phyloP scores from a whole-genome alignment of 2,888 invertebrate species.

The Girardia tigrina region DNA sequence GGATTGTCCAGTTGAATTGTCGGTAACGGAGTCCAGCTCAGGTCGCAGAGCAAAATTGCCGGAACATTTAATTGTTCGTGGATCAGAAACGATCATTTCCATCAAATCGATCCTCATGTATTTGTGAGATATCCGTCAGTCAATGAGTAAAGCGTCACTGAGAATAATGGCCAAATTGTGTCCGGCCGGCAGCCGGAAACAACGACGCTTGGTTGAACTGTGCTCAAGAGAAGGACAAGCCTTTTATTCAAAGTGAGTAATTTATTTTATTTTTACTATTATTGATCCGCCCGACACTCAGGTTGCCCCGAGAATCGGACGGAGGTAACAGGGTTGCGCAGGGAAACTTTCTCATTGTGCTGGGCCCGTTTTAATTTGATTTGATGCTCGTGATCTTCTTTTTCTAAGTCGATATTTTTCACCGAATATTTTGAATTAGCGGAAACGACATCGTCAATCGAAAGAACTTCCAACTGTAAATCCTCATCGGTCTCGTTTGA shows the following conservation, averaged over 20 bases:
- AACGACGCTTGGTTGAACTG: conserved; percentile 56
- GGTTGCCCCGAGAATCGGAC: too few relatives aligned
- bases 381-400: too few relatives aligned
- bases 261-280: too few relatives aligned
- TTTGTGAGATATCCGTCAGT: conserved; percentile 56
- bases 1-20: conserved; percentile 57
- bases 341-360: too few relatives aligned
- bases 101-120: background rate
- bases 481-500: too few relatives aligned
- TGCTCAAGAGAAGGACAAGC: conserved; percentile 43
- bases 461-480: too few relatives aligned
- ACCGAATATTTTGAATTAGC: too few relatives aligned
- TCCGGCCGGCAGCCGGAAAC: conserved; percentile 53
- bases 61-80: background rate
- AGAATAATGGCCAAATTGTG: conserved; percentile 57
- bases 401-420: too few relatives aligned
- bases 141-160: conserved; percentile 60
- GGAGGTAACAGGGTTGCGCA: too few relatives aligned
- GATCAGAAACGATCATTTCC: background rate
- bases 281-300: too few relatives aligned
- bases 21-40: background rate
- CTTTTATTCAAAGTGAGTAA: background rate
- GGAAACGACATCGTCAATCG: too few relatives aligned
- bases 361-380: too few relatives aligned
- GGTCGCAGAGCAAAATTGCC: background rate